These are phyloP conservation scores for Bradypodion ventrale DNA, from an alignment of 2,797 vertebrate species.

Conservation along the genomic window DNA sequence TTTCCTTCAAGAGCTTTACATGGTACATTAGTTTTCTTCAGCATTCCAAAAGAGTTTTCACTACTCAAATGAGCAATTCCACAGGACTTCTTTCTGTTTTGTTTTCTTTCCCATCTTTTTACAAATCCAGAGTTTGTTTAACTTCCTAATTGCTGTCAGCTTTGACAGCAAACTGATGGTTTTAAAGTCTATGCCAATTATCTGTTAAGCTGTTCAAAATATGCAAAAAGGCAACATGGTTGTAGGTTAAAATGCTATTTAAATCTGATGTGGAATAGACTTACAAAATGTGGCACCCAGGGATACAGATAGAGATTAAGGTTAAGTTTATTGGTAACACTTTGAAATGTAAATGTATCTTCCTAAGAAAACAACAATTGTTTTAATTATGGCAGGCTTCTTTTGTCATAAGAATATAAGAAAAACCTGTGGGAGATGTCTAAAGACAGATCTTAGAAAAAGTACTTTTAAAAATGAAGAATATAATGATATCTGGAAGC, in stretches of 20 bases:
- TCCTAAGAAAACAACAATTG: background rate
- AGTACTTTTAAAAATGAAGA: background rate
- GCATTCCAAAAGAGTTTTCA: slow-evolving; percentile 9
- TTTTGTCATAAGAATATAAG: background rate
- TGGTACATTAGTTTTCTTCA: background rate
- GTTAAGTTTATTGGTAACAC: background rate
- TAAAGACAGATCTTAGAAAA: background rate
- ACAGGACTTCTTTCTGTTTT: slow-evolving; percentile 3
- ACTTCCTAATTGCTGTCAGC: slow-evolving; percentile 29
- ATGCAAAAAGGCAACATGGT: background rate
- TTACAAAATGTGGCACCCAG: background rate
- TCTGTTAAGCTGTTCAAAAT: slow-evolving; percentile 13
- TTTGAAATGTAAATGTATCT: background rate
- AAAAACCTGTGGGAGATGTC: background rate
- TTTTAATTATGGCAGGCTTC: background rate
- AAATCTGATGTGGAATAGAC: background rate
- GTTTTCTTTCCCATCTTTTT: background rate
- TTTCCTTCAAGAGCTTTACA: background rate
- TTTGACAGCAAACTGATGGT: background rate
- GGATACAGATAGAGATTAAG: background rate
- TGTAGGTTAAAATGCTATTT: slow-evolving; percentile 5
- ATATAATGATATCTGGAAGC: background rate
- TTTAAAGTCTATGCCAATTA: slow-evolving; percentile 28
- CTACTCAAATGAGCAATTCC: background rate
- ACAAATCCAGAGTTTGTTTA: slow-evolving; percentile 25